Conservation (phyloP, 2,888 invertebrate species). For the Meta bourneti region DNA sequence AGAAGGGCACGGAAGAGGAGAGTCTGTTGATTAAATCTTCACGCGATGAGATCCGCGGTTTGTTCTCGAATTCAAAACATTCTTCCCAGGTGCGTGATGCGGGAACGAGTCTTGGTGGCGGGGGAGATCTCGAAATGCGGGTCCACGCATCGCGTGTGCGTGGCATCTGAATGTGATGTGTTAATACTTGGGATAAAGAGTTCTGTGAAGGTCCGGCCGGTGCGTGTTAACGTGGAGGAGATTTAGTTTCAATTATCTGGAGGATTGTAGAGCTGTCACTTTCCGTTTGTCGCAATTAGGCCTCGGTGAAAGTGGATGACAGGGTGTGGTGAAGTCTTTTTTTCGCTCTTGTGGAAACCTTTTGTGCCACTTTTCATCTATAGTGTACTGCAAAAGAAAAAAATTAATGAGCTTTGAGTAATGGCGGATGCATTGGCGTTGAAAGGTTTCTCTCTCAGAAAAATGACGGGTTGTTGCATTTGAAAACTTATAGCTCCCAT, state of each 20-base stretch:
- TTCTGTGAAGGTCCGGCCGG: neutral
- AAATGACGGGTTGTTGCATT: too few species aligned
- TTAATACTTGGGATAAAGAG: neutral
- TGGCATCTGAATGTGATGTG: neutral
- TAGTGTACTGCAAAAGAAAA: too few species aligned
- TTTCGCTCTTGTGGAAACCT: neutral
- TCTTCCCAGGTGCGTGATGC: conserved; percentile 33
- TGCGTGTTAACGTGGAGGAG: neutral
- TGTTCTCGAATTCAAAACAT: conserved; percentile 30
- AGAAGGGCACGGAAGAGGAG: conserved; percentile 36
- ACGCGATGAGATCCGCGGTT: conserved; percentile 57
- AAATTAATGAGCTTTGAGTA: too few species aligned
- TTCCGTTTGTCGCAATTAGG: too few species aligned
- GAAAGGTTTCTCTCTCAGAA: too few species aligned
- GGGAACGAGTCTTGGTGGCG: neutral
- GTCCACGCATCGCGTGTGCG: neutral
- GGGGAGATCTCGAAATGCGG: neutral
- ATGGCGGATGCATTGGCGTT: too few species aligned
- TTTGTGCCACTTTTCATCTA: too few species aligned
- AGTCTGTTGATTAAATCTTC: conserved; percentile 73
- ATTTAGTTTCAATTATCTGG: neutral
- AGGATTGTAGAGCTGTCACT: neutral
- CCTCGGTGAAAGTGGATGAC: neutral
- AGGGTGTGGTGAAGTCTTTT: neutral
- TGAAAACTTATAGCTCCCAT: too few species aligned